A percentile compares a stretch with the other conserved stretches of the same genome.
phyloP scores from a whole-genome alignment of 2,113 vertebrate species.

The Mastomys natalensis region DNA sequence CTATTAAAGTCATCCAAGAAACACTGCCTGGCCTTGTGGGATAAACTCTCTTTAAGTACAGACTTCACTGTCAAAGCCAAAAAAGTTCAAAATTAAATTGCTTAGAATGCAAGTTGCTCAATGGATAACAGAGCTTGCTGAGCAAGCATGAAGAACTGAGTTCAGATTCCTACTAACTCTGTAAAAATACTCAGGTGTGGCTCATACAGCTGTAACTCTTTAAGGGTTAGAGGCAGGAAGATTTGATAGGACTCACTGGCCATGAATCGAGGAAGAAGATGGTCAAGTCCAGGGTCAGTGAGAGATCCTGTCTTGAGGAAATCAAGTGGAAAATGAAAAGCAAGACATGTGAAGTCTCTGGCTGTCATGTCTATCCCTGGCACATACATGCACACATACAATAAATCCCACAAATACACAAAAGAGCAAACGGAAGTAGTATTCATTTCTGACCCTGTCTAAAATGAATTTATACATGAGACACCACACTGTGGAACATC shows the following conservation, averaged over 20 bases:
- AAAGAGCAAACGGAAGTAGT: not conserved
- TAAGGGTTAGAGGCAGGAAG: not conserved
- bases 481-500: not conserved
- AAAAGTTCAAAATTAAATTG: not conserved
- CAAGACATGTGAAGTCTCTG: too few species aligned
- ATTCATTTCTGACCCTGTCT: not conserved
- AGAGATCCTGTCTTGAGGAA: not conserved
- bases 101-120: not conserved
- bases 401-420: not conserved
- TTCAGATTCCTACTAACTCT: too few species aligned
- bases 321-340: not conserved
- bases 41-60: not conserved
- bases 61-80: not conserved
- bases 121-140: too few species aligned
- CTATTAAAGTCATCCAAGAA: conserved; percentile 20
- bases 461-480: not conserved
- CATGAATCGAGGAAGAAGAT: not conserved
- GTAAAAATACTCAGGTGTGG: not conserved
- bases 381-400: not conserved
- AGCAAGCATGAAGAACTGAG: not conserved
- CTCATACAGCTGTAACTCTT: not conserved
- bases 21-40: not conserved
- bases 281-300: not conserved
- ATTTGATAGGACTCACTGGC: too few species aligned
- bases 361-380: not conserved